Evolutionary conservation across 2,113 vertebrate genomes (phyloP), one percentile per base, ranked within the genome.

Genomic region (Daphoenositta chrysoptera): DNA sequence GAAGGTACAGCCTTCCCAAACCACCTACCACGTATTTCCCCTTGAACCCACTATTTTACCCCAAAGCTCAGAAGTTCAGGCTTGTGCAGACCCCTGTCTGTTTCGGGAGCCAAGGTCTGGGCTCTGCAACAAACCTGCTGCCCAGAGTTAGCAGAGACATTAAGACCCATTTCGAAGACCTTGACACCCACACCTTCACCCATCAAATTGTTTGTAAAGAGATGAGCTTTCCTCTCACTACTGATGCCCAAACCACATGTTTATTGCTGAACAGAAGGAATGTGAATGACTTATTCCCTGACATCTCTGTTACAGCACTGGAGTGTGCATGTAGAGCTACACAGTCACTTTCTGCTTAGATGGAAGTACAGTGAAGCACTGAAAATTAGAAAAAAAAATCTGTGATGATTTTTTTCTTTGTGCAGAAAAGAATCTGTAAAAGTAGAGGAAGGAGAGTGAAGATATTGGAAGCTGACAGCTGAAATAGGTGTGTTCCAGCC

Each of bases 331-430:
- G 54, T 17, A 66, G 24, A 84, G 44, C 51, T 51, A 13, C 10
- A 13, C 18, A 30, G 51, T 35, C 50, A 47, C 37, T 42, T 91
- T 94, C 68, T 87, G 26, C 50, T 94, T 64, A 70, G 45, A 56
- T 0, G 69, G 68, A 90, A 77, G 4, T 39, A 76, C 5, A 44
- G 71, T 8, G 20, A 61, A 83, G 17, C 30, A 22, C 11, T 56
- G 39, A 76, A 80, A 72, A 76, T 11, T 22, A 45, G n/a, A 37
- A 24, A 37, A 57, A 42, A 66, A 61, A 86, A 63, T 63, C 28
- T 37, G n/a, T 0, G 3, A 11, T 0, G 48, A 15, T 42, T 39
- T 9, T 35, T 47, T 37, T 15, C 20, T 78, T 50, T 16, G 0
- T 2, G 1, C 8, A 39, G 35, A 30, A 76, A 84, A 89, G 31